These are phyloP conservation scores for Hydrolagus affinis DNA, from an alignment of 2,113 vertebrate species.

Conservation along the genomic window DNA sequence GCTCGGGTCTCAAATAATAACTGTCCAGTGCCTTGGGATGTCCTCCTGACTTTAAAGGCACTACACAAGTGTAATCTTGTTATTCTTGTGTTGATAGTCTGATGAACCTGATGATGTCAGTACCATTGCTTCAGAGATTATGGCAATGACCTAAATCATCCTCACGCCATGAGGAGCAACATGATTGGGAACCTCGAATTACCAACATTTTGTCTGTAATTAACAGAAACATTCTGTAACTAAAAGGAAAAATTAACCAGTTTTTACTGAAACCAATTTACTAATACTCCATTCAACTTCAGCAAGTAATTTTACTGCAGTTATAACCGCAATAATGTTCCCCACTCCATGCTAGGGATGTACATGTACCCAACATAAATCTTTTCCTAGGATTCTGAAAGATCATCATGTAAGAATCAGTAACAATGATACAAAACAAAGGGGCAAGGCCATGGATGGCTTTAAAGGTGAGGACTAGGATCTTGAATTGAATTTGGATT, in stretches of 20 bases:
- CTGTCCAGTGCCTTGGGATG: too few relatives aligned
- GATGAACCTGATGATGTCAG: not conserved
- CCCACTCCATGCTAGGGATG: not conserved
- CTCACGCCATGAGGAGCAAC: slow-evolving; percentile 41
- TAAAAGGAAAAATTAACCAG: not conserved
- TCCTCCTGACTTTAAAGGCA: too few relatives aligned
- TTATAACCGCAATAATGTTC: not conserved
- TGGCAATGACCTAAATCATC: slow-evolving; percentile 43
- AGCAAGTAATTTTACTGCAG: not conserved
- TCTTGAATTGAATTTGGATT: too few relatives aligned
- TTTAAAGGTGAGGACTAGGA: too few relatives aligned
- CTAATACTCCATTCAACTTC: not conserved
- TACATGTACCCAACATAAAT: not conserved
- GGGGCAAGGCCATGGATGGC: too few relatives aligned
- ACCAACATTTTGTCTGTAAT: not conserved
- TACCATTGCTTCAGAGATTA: slow-evolving; percentile 29
- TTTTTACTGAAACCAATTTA: not conserved
- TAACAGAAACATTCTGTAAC: not conserved
- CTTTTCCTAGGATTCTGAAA: not conserved
- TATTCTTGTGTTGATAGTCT: too few relatives aligned
- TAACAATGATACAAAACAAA: not conserved
- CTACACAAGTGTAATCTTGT: too few relatives aligned
- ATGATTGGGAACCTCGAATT: not conserved
- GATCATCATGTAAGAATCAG: not conserved
- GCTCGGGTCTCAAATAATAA: too few relatives aligned